Evolutionary conservation across 2,888 invertebrate species (phyloP).

Genomic region (Agonopterix arenella): DNA sequence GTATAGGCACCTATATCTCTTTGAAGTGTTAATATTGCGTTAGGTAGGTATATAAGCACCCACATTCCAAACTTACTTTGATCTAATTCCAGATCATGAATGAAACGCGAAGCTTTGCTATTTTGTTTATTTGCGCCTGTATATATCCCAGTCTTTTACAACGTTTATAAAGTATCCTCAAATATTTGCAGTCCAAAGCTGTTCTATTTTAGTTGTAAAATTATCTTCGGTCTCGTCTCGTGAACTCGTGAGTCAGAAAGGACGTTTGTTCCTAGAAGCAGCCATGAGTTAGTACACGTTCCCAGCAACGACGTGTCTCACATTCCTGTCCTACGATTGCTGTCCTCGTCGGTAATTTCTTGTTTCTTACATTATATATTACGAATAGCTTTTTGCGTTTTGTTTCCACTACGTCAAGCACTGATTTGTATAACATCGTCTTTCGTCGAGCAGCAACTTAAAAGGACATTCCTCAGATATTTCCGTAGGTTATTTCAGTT

Average conservation of each 20-base stretch:
- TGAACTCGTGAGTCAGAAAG: constrained; percentile 23
- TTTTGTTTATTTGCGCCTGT: constrained; percentile 15
- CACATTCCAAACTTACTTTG: constrained; percentile 16
- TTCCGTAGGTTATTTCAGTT: neutral
- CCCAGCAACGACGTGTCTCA: constrained; percentile 22
- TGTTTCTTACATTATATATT: constrained; percentile 12
- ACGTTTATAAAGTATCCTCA: neutral
- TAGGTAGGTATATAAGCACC: constrained; percentile 3
- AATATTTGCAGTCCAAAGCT: constrained; percentile 2
- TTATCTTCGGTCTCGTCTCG: constrained; percentile 43
- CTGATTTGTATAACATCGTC: neutral
- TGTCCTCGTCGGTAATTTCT: constrained; percentile 26
- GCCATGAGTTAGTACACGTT: constrained; percentile 15
- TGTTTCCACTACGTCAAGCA: neutral
- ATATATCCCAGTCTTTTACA: constrained; percentile 15
- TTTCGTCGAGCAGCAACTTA: neutral
- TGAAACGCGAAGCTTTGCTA: constrained; percentile 10
- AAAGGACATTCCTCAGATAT: neutral
- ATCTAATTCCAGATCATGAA: constrained; percentile 18
- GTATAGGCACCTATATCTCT: neutral
- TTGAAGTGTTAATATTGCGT: constrained; percentile 14
- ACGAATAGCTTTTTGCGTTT: neutral
- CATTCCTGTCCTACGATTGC: constrained; percentile 34
- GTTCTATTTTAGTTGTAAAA: constrained; percentile 49
- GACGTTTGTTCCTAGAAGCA: constrained; percentile 42